Base-by-base conservation (phyloP, 2,113 vertebrate species). In the Chaenogobius annularis region DNA sequence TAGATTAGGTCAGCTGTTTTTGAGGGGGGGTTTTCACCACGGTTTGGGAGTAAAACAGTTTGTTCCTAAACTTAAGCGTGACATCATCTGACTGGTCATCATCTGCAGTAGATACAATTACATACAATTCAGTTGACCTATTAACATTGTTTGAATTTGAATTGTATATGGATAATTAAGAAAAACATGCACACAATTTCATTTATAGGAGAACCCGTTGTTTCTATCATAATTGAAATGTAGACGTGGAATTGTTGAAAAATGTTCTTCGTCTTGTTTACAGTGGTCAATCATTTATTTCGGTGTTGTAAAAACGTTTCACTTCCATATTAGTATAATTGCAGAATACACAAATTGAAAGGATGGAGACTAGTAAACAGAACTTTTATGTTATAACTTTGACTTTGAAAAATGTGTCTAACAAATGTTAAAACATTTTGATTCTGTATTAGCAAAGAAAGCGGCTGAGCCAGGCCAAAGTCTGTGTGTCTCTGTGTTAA, bases 401-500 rank as follows among this genome's bases (percentile, higher is more conserved):
- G 6, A 63, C 1, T 15, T 50, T 54, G 17, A 54, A 54, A n/a
- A 40, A 40, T 40, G n/a, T n/a, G 5, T 54, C 3, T n/a, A 17
- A 54, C n/a, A 54, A n/a, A 52, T 52, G 23, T 22, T n/a, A 22
- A 20, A 70, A 35, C 64, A 56, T 4, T 6, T 71, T 73, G 43
- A 56, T 73, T 0, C 62, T 17, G 26, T 31, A 31, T 31, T 31
- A 4, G 26, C 35, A 52, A 17, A 46, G 44, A 78, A 55, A 63
- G 31, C 9, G 62, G 63, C 74, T 67, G n/a, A 50, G 70, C 68
- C 74, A 70, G 56, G 61, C 58, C 75, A 47, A 55, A 62, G 56
- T 50, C 61, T 70, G 71, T 61, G 70, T 40, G 66, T 31, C 8
- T 46, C 46, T 46, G 67, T 56, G 62, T 74, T 80, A 65, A 71